Base-by-base conservation (phyloP, 2,888 invertebrate species). In the Mantis religiosa region DNA sequence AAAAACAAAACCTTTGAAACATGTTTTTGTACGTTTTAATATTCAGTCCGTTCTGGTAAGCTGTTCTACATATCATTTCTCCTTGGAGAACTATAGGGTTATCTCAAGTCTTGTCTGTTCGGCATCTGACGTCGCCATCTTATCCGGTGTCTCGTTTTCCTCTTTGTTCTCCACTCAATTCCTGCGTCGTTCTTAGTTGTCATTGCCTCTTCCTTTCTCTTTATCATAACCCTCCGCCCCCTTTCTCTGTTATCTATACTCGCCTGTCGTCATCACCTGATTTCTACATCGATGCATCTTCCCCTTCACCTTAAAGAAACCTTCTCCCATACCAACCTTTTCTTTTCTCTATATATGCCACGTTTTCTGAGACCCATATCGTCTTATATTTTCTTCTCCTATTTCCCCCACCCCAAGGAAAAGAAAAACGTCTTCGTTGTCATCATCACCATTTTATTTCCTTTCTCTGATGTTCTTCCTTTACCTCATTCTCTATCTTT, bases 201-300 rank as follows among this genome's bases (percentile, higher is more conserved):
- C 54, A 71, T 71, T 71, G 54, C 30, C 30, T 30, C 28, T 30
- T 54, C 86, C 28, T 71, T 71, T 86, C 86, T 86, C 81, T 86
- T 86, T 86, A 86, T 81, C 86, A 86, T 86, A 86, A 28, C 25
- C 54, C 41, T 41, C 88, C 88, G 41, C 88, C 83, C 83, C 83
- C 20, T 87, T 83, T 83, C 83, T 88, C 83, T 83, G 27, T 87
- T 83, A 87, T 87, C 87, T 88, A 83, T 88, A 12, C 86, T 71
- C 84, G 27, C 84, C 89, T 89, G 89, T 87, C 87, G 84, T 41
- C 89, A 83, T 87, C 89, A 89, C 84, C 87, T 89, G 89, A 89
- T 87, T 89, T 89, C 89, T 89, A 87, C 89, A 81, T 86, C 87
- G 71, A 83, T 87, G 87, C 87, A 28, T 87, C 87, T 82, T 30